Conservation (phyloP, 2,797 vertebrate species). For the Amblyraja radiata region DNA sequence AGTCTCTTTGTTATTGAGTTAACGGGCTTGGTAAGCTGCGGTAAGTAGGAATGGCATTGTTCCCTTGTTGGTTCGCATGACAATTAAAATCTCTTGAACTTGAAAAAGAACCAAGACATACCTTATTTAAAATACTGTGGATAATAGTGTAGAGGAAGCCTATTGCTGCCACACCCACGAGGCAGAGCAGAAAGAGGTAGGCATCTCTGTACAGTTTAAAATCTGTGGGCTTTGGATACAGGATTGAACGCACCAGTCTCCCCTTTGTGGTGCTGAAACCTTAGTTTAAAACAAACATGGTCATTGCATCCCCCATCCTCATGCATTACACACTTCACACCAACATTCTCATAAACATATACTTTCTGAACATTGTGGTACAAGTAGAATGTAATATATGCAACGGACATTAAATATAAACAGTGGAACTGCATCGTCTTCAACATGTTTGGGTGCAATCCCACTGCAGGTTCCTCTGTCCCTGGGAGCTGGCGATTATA, state of each 20-base stretch:
- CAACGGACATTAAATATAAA: not conserved
- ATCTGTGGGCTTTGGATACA: constrained; percentile 95
- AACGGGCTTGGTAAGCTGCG: too few relatives aligned
- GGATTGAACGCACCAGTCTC: constrained; percentile 88
- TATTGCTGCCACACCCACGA: constrained; percentile 83
- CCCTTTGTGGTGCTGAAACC: constrained; percentile 95
- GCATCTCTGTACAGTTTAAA: constrained; percentile 97
- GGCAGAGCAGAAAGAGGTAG: constrained; percentile 87
- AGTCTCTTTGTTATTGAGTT: too few relatives aligned
- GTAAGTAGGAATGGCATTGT: too few relatives aligned
- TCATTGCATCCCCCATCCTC: not conserved
- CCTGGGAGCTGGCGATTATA: not conserved
- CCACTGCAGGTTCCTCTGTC: not conserved
- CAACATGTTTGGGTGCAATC: not conserved
- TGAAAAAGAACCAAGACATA: constrained; percentile 47
- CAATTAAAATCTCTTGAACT: too few relatives aligned
- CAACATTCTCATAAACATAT: not conserved
- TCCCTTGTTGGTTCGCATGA: too few relatives aligned
- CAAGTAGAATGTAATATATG: not conserved
- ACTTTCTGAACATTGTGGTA: not conserved
- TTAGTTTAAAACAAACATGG: constrained; percentile 45
- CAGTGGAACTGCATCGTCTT: not conserved
- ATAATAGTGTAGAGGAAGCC: constrained; percentile 88
- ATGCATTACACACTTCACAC: not conserved
- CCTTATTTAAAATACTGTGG: constrained; percentile 79